Conservation (phyloP, 2,888 invertebrate genomes). For the Notocelia uddmanniana region DNA sequence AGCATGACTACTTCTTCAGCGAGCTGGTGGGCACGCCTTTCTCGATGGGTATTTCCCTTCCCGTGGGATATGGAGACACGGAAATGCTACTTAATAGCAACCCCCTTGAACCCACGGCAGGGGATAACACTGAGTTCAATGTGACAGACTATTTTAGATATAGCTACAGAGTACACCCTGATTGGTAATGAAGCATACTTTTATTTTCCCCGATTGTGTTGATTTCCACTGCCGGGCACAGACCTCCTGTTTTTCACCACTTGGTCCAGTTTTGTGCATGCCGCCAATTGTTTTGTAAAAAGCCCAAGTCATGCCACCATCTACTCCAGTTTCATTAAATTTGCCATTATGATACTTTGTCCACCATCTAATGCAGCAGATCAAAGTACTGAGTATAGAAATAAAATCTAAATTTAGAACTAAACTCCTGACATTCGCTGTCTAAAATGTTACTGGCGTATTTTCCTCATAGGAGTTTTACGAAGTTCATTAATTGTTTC, state of each 20-base stretch:
- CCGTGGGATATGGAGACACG: constrained; percentile 92
- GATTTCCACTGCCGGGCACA: neutral
- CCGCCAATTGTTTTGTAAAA: neutral
- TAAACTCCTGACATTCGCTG: neutral
- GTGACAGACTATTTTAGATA: constrained; percentile 91
- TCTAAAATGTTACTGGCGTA: neutral
- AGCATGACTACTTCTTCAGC: constrained; percentile 93
- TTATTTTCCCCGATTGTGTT: constrained; percentile 3
- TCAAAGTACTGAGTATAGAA: neutral
- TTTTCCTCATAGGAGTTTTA: neutral
- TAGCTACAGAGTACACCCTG: constrained; percentile 93
- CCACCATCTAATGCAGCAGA: neutral
- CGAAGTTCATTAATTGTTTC: constrained; percentile 49
- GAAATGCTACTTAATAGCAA: constrained; percentile 92
- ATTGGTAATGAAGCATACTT: constrained; percentile 87
- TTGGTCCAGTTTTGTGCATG: neutral
- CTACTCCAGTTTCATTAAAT: neutral
- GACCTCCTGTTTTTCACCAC: neutral
- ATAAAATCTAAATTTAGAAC: neutral
- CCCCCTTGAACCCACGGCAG: constrained; percentile 89
- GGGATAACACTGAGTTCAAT: constrained; percentile 88
- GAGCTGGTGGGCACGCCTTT: constrained; percentile 94
- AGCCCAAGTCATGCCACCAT: neutral
- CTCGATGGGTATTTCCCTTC: constrained; percentile 93
- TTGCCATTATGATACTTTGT: neutral